Base-by-base conservation (phyloP, 2,888 invertebrate genomes). In the Caenorhabditis uteleia region DNA sequence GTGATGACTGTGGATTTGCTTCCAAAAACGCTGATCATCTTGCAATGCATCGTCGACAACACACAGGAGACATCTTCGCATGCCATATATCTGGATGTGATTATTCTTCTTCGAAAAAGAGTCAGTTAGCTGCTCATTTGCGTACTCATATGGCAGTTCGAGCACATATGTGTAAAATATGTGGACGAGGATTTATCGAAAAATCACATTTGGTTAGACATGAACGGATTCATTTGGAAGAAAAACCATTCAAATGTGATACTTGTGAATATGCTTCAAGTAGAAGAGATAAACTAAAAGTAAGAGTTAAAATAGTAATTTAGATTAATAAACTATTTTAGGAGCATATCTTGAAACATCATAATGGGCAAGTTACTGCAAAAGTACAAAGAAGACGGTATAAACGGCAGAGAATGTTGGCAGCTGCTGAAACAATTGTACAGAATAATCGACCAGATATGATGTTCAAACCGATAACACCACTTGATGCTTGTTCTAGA, bases 311-410 rank as follows among this genome's bases (percentile, higher is more conserved):
- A 38, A 26, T 20, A 18, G 7, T n/a, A 39, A 26, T 38, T n/a
- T 16, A 10, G 38, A 38, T 2, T 16, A 26, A 25, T 20, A 34
- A n/a, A n/a, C 18, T 21, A 27, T 45, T 46, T 36, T 23, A 66
- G 55, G 89, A 86, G 59, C 87, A 87, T 70, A 78, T 84, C 3
- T 68, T 80, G 40, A 86, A 85, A 65, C 86, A 86, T 70, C 86
- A 87, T 70, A 84, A 77, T 20, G 78, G 80, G 31, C 75, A 78
- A 0, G 68, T 74, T 8, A 70, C 77, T 16, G 71, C 61, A 44
- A 94, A 70, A 87, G 93, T 62, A 91, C 92, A 7, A 85, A 93
- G 69, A 91, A 91, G 60, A 91, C 92, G n/a, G 51, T 74, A 69
- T 78, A 84, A 58, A 68, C 82, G 49, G 61, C 77, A 77, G 33